These are phyloP conservation scores for Naja naja DNA, from an alignment of 2,113 vertebrate genomes.

Conservation along the genomic window DNA sequence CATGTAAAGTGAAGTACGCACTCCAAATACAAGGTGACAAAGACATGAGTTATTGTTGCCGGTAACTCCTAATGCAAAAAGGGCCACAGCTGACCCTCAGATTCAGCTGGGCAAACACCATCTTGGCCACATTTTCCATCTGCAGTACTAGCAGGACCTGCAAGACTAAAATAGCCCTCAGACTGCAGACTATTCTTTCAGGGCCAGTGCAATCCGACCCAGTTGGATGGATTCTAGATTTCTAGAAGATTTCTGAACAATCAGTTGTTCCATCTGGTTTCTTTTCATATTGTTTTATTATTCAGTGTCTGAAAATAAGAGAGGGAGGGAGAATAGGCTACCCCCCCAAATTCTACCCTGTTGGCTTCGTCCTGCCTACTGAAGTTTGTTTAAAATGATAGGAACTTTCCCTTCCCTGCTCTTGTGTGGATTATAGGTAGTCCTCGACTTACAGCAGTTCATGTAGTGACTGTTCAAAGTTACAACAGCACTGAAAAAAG, in stretches of 20 bases:
- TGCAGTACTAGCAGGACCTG: background rate
- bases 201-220: background rate
- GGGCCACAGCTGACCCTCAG: background rate
- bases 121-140: background rate
- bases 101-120: background rate
- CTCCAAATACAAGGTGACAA: background rate
- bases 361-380: background rate
- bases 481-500: background rate
- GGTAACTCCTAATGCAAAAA: background rate
- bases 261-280: background rate
- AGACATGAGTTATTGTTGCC: background rate
- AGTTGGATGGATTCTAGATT: background rate
- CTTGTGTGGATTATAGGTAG: background rate
- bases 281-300: conserved; percentile 6
- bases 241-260: background rate
- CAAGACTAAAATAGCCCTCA: background rate
- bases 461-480: background rate
- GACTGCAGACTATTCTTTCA: background rate
- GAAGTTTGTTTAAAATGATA: background rate
- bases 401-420: background rate
- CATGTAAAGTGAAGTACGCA: background rate
- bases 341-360: background rate
- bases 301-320: background rate
- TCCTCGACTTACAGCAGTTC: background rate
- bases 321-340: background rate